phyloP scores from a whole-genome alignment of 2,797 vertebrate species.

The Gadopsis marmoratus region DNA sequence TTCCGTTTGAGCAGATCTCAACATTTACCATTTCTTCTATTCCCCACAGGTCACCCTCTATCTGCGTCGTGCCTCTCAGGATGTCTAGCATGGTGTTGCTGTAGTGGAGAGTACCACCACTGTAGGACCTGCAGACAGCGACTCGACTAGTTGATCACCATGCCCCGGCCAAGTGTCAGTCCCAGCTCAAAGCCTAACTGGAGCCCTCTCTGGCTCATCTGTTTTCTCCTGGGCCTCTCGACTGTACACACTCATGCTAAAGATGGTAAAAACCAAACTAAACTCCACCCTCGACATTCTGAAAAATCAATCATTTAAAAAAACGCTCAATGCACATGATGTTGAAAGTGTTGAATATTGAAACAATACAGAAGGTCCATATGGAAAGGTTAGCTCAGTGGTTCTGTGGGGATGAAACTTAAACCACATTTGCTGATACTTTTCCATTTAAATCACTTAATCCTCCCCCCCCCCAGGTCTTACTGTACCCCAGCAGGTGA shows the following conservation, averaged over 20 bases:
- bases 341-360: not conserved
- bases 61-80: constrained; percentile 25
- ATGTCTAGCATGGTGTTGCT: constrained; percentile 53
- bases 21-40: not conserved
- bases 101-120: constrained; percentile 48
- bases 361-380: not conserved
- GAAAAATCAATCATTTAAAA: not conserved
- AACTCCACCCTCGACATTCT: not conserved
- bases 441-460: constrained; percentile 1
- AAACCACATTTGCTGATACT: not conserved
- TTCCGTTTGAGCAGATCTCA: not conserved
- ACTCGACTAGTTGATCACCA: constrained; percentile 41
- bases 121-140: constrained; percentile 25
- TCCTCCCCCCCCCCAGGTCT: constrained; percentile 39
- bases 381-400: not conserved
- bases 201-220: constrained; percentile 57
- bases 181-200: constrained; percentile 14
- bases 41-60: constrained; percentile 42
- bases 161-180: constrained; percentile 46
- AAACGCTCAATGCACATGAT: not conserved
- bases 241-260: constrained; percentile 42
- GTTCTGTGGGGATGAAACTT: not conserved
- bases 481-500: constrained; percentile 74
- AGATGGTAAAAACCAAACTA: constrained; percentile 66
- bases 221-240: constrained; percentile 57